Base-by-base conservation (phyloP, 1,140 invertebrate species). In the Papilio polytes region DNA sequence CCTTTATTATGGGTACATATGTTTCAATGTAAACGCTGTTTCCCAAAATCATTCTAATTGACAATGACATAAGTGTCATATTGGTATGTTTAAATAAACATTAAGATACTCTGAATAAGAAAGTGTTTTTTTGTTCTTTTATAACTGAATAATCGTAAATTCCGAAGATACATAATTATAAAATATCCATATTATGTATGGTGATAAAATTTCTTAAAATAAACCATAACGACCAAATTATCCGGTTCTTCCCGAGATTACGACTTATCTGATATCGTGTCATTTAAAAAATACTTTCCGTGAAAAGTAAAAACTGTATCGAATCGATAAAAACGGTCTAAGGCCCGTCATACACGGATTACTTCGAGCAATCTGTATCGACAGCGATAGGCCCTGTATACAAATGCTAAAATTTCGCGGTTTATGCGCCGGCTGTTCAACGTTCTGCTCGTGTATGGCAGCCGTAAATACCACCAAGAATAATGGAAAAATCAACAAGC, bases 401-500 rank as follows among this genome's bases (percentile, higher is more conserved):
- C 53, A 18, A n/a, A 4, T 18, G 1, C 53, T 18, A 15, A 48
- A 18, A 53, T 18, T 1, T 53, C 13, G 36, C 7, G 36, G 36
- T 41, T 41, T 41, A 4, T 4, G 18, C 7, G 6, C 18, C 2
- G 6, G 3, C 18, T 15, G 15, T 53, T 53, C 8, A 18, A n/a
- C 18, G 53, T 56, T 9, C 53, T n/a, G 7, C 9, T 20, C 53
- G 53, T 56, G 53, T 56, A 56, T 56, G n/a, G 7, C n/a, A 20
- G 53, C n/a, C 9, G 6, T 56, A 56, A 53, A n/a, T 53, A 56
- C 18, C 59, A 79, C 74, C 48, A 76, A 74, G 80, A 81, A 88
- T 88, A 89, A 89, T 89, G 87, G 86, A 87, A 89, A 90, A 89
- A 85, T 87, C 88, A 90, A 92, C 88, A 90, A 85, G 85, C 84